Base-by-base conservation (phyloP, 2,888 invertebrate genomes). In the Phortica magna region DNA sequence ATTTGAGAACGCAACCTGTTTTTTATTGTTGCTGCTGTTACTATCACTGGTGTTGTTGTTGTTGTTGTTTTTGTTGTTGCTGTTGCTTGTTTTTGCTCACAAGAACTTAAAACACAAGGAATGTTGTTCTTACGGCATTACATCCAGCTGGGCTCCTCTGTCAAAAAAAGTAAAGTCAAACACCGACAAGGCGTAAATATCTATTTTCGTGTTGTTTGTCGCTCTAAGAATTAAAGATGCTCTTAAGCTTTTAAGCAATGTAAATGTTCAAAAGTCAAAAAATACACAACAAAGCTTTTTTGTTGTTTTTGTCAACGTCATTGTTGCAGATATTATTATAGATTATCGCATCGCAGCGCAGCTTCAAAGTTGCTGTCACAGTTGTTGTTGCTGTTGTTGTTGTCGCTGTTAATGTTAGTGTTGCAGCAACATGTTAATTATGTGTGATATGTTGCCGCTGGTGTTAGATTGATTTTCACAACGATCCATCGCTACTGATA, bases 91-190 rank as follows among this genome's bases (percentile, higher is more conserved):
- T 31, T 31, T 31, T 31, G 31, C 31, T 31, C 12, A 1, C 39
- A 42, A 67, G 41, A 67, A 67, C 59, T n/a, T 59, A 59, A 48
- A 19, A 48, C 9, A 7, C 48, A 48, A 48, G 67, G 67, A 67
- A 67, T 67, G 67, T 17, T 67, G 67, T 67, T 67, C 67, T 67
- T 67, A 67, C 67, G 67, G 67, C 67, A 67, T 67, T 42, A 67
- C 67, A 67, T n/a, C 10, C 67, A 67, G 67, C 41, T 42, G 41
- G 39, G 67, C 67, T 41, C 42, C 39, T 39, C 41, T 42, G 42
- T 17, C 48, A 48, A 9, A 48, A 48, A 14, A 9, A 48, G 14
- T 14, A 48, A 31, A 48, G 2, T 7, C 3, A 48, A 14, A 48
- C 10, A 9, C 3, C 1, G 7, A 14, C 48, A 48, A 48, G 31